A percentile compares a stretch with the other conserved stretches of the same genome.
Evolutionary conservation across 2,888 invertebrate genomes (phyloP).

Genomic region (Ophioninae sp.): DNA sequence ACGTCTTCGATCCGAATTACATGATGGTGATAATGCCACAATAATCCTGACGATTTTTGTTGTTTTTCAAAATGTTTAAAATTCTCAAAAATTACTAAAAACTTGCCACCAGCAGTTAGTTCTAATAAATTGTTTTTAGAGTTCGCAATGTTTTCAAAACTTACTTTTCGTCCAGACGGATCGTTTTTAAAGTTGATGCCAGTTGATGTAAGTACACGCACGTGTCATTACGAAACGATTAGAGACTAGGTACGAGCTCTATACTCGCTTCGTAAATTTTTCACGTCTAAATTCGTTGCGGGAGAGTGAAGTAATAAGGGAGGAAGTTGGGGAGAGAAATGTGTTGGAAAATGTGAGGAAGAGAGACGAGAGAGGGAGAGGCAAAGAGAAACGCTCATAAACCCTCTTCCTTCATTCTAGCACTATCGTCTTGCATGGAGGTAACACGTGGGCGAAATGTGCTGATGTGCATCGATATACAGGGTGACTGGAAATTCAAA

Average conservation of each 20-base stretch:
- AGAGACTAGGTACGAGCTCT: not conserved
- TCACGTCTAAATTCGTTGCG: constrained; percentile 36
- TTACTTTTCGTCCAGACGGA: not conserved
- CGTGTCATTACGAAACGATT: constrained; percentile 20
- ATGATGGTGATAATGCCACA: too few relatives aligned
- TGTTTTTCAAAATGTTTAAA: too few relatives aligned
- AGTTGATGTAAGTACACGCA: constrained; percentile 24
- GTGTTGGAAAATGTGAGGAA: not conserved
- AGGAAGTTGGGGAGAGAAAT: not conserved
- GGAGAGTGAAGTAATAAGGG: not conserved
- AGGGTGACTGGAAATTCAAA: too few relatives aligned
- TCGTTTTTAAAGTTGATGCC: constrained; percentile 39
- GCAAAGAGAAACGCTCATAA: constrained; percentile 8
- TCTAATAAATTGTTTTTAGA: not conserved
- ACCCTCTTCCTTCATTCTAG: not conserved
- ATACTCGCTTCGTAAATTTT: constrained; percentile 36
- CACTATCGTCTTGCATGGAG: constrained; percentile 6
- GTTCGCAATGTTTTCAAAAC: not conserved
- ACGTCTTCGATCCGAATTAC: too few relatives aligned
- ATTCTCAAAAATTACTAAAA: not conserved
- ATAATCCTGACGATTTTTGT: too few relatives aligned
- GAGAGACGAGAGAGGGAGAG: not conserved
- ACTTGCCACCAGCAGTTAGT: not conserved
- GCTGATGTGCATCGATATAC: constrained; percentile 22
- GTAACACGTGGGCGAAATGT: constrained; percentile 35